phyloP scores from a whole-genome alignment of 2,113 vertebrate genomes.

The Solenodon paradoxus region DNA sequence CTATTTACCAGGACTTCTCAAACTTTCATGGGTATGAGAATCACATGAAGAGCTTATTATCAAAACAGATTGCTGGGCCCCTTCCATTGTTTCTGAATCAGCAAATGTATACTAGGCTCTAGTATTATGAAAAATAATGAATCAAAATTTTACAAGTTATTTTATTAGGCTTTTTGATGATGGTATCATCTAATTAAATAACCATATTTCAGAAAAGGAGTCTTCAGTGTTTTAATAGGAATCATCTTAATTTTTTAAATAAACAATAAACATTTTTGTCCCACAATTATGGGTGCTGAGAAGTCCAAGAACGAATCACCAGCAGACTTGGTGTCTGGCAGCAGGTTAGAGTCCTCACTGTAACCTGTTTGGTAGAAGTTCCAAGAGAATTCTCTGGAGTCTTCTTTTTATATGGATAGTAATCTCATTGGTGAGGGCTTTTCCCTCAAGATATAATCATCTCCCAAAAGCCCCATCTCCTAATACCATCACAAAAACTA shows the following conservation, averaged over 20 bases:
- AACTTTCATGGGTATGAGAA: background rate
- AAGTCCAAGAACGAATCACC: no score
- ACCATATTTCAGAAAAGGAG: slow-evolving; percentile 11
- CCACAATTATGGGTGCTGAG: no score
- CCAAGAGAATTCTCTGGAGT: no score
- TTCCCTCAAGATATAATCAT: no score
- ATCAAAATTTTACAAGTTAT: background rate
- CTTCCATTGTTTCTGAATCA: background rate
- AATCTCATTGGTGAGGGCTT: no score
- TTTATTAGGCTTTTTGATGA: background rate
- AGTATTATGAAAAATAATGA: background rate
- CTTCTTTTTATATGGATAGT: no score
- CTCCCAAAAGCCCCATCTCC: no score
- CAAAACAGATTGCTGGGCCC: background rate
- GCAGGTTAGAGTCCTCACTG: no score
- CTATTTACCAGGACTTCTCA: background rate
- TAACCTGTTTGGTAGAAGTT: no score
- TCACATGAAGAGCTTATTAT: background rate
- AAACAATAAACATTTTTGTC: no score
- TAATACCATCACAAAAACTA: background rate
- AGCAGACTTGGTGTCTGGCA: no score
- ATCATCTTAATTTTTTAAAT: background rate
- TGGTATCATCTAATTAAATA: background rate
- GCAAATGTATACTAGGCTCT: background rate
- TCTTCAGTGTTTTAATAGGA: background rate